phyloP scores from a whole-genome alignment of 2,888 invertebrate species.

The Phaonia tiefii region DNA sequence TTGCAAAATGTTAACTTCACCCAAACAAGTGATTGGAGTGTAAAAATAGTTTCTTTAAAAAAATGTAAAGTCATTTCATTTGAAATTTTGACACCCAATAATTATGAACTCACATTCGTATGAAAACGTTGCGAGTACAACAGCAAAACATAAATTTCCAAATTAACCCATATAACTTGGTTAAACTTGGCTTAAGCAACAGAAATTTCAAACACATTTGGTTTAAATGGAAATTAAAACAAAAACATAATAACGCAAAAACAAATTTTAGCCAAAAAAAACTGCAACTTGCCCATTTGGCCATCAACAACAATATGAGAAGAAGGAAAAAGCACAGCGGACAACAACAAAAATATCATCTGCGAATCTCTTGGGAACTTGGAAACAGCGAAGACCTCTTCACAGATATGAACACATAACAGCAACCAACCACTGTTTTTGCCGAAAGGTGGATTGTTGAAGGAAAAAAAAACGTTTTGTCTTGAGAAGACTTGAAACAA shows the following conservation, averaged over 20 bases:
- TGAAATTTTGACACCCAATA: conserved; percentile 36
- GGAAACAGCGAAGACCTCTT: conserved; percentile 21
- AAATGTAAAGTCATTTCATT: conserved; percentile 10
- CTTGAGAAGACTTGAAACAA: neutral
- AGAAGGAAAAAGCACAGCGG: conserved; percentile 9
- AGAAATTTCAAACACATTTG: conserved; percentile 38
- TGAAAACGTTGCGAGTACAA: neutral
- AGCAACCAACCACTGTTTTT: conserved; percentile 9
- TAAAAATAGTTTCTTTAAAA: neutral
- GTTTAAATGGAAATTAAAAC: conserved; percentile 18
- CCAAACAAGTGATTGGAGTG: neutral
- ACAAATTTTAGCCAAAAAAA: conserved; percentile 28
- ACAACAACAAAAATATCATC: conserved; percentile 48
- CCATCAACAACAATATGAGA: conserved; percentile 30
- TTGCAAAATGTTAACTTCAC: too few relatives aligned
- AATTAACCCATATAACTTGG: conserved; percentile 41
- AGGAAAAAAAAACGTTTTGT: conserved; percentile 19
- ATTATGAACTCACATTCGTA: conserved; percentile 21
- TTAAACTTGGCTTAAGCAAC: conserved; percentile 33
- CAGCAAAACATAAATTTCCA: conserved; percentile 24
- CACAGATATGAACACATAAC: conserved; percentile 19
- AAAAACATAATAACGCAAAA: conserved; percentile 10
- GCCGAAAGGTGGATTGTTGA: conserved; percentile 44
- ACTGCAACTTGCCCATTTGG: conserved; percentile 44
- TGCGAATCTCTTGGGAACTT: conserved; percentile 42